Evolutionary conservation across 2,888 invertebrate species (phyloP).

Genomic region (Ernsta delagoae): DNA sequence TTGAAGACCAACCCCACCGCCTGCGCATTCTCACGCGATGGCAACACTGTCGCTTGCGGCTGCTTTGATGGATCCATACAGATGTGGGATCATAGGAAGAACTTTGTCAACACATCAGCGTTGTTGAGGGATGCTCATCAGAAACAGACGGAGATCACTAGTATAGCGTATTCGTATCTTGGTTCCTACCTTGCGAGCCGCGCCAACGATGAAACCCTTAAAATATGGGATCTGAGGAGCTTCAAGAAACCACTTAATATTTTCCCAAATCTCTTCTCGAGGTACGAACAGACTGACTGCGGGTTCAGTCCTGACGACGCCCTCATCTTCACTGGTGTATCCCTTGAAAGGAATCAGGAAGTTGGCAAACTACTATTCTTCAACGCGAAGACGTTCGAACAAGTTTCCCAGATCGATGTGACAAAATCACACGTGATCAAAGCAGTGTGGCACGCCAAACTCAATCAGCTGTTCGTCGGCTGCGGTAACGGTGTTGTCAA

Average conservation of each 20-base stretch:
- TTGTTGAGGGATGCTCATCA: constrained; percentile 92
- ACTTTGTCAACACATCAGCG: constrained; percentile 94
- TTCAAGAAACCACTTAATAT: constrained; percentile 91
- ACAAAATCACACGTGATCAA: constrained; percentile 94
- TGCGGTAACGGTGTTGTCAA: constrained; percentile 96
- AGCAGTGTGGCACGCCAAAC: constrained; percentile 97
- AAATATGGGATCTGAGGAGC: constrained; percentile 96
- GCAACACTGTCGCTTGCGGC: constrained; percentile 94
- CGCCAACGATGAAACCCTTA: constrained; percentile 96
- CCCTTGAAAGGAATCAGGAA: constrained; percentile 87
- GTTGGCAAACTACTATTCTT: constrained; percentile 91
- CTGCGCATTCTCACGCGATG: constrained; percentile 93
- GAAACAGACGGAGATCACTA: constrained; percentile 91
- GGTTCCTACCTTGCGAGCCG: constrained; percentile 91
- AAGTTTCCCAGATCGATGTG: constrained; percentile 90
- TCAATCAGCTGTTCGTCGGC: constrained; percentile 98
- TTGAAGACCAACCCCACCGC: constrained; percentile 94
- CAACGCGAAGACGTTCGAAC: constrained; percentile 90
- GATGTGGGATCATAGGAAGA: constrained; percentile 98
- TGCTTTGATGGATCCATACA: constrained; percentile 98
- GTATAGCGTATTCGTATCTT: constrained; percentile 95
- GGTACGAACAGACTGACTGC: constrained; percentile 91
- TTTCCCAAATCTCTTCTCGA: constrained; percentile 89
- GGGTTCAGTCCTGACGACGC: constrained; percentile 97
- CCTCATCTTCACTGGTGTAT: constrained; percentile 94